Percentiles rank a stretch among this genome's conserved stretches.
phyloP scores from a whole-genome alignment of 2,113 vertebrate species.

The Nipponia nippon region DNA sequence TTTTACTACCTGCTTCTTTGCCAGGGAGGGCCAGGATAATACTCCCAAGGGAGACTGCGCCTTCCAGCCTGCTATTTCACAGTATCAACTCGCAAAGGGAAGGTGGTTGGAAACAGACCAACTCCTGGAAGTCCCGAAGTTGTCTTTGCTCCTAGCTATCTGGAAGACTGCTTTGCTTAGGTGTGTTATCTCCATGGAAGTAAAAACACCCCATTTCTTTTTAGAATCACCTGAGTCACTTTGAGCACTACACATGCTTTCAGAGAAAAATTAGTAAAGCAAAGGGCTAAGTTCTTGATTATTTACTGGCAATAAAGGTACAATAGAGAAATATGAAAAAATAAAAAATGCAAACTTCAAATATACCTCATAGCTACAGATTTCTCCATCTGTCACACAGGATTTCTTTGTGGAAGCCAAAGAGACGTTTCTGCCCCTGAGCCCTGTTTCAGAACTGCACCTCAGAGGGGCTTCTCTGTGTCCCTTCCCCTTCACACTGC shows the following conservation, averaged over 20 bases:
- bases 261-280: background rate
- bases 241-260: background rate
- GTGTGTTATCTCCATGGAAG: background rate
- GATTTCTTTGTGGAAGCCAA: background rate
- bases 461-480: background rate
- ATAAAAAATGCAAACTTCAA: background rate
- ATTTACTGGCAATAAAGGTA: background rate
- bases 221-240: background rate
- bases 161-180: background rate
- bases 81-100: accelerated
- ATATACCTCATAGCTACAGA: background rate
- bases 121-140: background rate
- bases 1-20: background rate
- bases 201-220: background rate
- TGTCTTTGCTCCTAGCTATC: background rate
- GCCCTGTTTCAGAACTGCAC: background rate
- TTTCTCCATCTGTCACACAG: background rate
- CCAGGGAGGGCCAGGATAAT: background rate
- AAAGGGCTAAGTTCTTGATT: background rate
- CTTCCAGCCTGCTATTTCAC: background rate
- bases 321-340: background rate
- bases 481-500: background rate
- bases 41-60: background rate
- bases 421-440: background rate
- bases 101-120: background rate